Base-by-base conservation (phyloP, 2,797 vertebrate species). In the Garrulus glandarius region DNA sequence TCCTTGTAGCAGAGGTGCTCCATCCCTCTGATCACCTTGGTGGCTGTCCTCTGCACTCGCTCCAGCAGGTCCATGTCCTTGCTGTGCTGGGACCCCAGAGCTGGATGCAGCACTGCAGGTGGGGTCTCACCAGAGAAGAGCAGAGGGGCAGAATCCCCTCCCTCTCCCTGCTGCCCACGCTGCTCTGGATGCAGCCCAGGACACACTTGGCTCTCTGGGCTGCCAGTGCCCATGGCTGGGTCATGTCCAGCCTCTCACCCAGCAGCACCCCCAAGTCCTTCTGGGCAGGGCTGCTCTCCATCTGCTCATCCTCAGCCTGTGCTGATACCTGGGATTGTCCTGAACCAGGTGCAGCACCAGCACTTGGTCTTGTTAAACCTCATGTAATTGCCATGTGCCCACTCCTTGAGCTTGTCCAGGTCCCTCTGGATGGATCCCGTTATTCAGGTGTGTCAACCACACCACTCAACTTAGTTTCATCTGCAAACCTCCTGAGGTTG, bases 281-380 rank as follows among this genome's bases (percentile, higher is more conserved):
- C 77, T 53, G 29, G 18, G 34, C 30, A 53, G 47, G 69, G 69
- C 60, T 75, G n/a, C 55, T 53, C 47, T 36, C 16, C 3, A 5
- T 19, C 47, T 60, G 26, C 7, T 15, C 46, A 53, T 68, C 10
- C 14, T 26, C 77, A 75, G 11, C 30, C 69, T 32, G 21, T 16
- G 39, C 2, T 65, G 11, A 1, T 24, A 20, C 6, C 0, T 0
- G 32, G 36, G 7, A 0, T 2, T 32, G 26, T 1, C 26, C 18
- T 0, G 0, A 3, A 1, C 46, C 47, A 29, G 22, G 9, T 5
- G 2, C 41, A 75, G 10, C 7, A 61, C 10, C 19, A 4, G 43
- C 15, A 24, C 16, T 4, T 32, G 34, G 15, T 6, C 15, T 6
- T 49, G 22, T n/a, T 52, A 80, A 72, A 80, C 4, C 11, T 15